These are phyloP conservation scores for Columbina picui DNA, from an alignment of 2,113 vertebrate species.

Conservation along the genomic window DNA sequence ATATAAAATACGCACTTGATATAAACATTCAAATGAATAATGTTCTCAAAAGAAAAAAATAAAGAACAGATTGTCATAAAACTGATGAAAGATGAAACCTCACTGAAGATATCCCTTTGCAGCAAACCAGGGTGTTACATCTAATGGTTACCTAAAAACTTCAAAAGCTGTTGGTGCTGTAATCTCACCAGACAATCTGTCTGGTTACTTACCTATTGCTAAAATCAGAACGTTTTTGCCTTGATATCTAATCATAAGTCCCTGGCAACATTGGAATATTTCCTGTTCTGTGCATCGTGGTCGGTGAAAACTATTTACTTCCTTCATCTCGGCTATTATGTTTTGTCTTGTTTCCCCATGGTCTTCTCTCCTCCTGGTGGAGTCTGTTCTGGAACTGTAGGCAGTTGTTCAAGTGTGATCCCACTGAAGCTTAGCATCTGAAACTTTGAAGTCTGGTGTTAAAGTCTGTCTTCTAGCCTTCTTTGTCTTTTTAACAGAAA, in stretches of 20 bases:
- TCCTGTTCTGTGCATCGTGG: neutral
- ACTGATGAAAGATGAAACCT: neutral
- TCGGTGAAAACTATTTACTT: neutral
- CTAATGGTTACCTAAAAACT: neutral
- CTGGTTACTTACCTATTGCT: neutral
- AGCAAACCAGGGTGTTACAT: neutral
- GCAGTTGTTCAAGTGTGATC: neutral
- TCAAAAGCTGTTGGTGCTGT: neutral
- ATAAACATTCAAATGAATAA: neutral
- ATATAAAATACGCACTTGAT: neutral
- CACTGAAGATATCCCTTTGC: neutral
- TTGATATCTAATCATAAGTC: neutral
- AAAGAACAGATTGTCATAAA: neutral
- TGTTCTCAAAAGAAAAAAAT: neutral
- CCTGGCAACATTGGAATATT: neutral
- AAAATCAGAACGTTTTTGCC: neutral
- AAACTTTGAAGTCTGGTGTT: neutral
- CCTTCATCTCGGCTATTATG: neutral
- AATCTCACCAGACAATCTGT: neutral
- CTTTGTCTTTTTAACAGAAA: neutral
- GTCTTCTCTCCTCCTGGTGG: neutral
- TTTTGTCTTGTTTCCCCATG: neutral
- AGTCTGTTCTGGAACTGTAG: neutral
- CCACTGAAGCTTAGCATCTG: neutral
- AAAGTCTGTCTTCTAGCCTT: neutral